Percentiles rank a stretch among this genome's conserved stretches.
These are phyloP conservation scores for Hypocryptadius cinnamomeus DNA, from an alignment of 2,113 vertebrate genomes.

Conservation along the genomic window DNA sequence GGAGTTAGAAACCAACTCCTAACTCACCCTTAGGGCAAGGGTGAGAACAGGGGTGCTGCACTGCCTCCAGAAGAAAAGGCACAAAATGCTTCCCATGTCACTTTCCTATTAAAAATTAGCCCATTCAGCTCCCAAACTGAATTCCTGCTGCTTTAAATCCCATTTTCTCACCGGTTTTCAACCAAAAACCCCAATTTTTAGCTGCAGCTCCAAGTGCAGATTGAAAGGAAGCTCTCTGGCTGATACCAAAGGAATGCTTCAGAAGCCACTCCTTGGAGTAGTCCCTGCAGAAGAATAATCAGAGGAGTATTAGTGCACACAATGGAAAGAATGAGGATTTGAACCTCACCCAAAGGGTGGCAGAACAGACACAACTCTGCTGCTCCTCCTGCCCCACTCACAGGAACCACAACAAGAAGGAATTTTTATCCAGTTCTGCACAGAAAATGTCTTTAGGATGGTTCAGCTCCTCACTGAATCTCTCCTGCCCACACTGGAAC, in stretches of 20 bases:
- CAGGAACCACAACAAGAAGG: background rate
- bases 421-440: background rate
- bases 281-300: background rate
- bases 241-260: background rate
- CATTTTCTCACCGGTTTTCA: background rate
- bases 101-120: background rate
- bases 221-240: background rate
- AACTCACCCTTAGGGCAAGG: no score
- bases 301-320: background rate
- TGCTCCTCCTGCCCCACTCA: background rate
- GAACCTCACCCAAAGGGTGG: conserved; percentile 41
- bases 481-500: background rate
- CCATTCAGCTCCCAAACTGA: no score
- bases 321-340: conserved; percentile 44
- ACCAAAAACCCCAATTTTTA: background rate
- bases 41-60: no score
- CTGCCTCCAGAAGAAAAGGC: no score
- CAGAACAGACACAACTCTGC: background rate
- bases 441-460: background rate
- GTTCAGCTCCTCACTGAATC: background rate
- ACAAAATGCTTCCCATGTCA: no score
- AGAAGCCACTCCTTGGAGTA: conserved; percentile 43
- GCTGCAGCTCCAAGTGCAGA: background rate
- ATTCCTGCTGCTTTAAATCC: no score
- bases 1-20: no score